Conservation (phyloP, 35 echinoderm and acorn worm genomes). For the Strongylocentrotus purpuratus region DNA sequence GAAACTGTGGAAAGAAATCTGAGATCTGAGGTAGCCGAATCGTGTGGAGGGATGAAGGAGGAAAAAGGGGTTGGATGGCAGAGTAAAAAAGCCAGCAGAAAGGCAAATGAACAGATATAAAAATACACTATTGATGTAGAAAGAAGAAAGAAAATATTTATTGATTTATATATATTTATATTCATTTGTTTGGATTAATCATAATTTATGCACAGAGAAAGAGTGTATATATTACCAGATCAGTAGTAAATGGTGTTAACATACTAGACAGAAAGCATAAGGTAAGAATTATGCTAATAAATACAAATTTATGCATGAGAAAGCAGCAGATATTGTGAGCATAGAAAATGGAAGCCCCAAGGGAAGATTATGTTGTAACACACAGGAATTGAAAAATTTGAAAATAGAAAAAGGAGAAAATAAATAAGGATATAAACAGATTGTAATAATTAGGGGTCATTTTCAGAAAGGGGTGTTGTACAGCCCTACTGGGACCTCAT, state of each 20-base stretch:
- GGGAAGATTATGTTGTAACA: background rate
- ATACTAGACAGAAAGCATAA: too few species aligned
- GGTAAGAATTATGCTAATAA: too few species aligned
- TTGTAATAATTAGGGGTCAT: background rate
- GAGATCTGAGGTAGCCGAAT: background rate
- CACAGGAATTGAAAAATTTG: too few species aligned
- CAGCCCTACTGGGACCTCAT: background rate
- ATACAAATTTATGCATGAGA: too few species aligned
- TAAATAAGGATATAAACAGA: background rate
- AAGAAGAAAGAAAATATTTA: too few species aligned
- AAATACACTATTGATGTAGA: background rate
- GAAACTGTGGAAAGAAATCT: constrained; percentile 10
- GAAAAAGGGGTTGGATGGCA: background rate
- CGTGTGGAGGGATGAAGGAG: background rate
- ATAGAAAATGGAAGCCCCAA: background rate
- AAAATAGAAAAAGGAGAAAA: background rate
- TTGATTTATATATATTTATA: too few species aligned
- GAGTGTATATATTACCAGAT: too few species aligned
- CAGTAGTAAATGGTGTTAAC: too few species aligned
- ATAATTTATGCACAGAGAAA: too few species aligned
- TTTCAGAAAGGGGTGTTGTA: constrained; percentile 10
- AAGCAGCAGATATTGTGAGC: too few species aligned
- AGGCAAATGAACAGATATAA: background rate
- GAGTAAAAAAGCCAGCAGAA: background rate
- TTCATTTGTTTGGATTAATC: too few species aligned